Base-by-base conservation (phyloP, 1,140 invertebrate genomes). In the Pemphigus obesinymphae region DNA sequence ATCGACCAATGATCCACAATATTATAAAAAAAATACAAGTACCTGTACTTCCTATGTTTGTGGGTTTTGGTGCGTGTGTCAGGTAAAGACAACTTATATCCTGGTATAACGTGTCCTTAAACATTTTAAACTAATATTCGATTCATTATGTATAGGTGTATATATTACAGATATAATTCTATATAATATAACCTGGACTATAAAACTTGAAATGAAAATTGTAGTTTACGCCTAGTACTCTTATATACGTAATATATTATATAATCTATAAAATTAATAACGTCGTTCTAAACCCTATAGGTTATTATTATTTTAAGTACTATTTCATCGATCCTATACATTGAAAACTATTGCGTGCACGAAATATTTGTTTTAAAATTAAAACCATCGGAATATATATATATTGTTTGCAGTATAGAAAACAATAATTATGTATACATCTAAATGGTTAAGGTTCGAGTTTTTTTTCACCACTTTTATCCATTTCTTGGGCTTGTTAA, bases 351-450 rank as follows among this genome's bases (percentile, higher is more conserved):
- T 70, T 23, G 68, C 68, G 68, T 70, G 68, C 68, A 70, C 40
- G 66, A 70, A 70, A 70, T 70, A 70, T 70, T 70, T 70, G 68
- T 70, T 70, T 70, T 1, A 10, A 70, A 29, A 70, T 70, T 70
- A 70, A 45, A 8, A 29, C 40, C 68, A 17, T 26, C 23, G 1
- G 10, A 55, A 6, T 7, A 55, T 55, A 55, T 8, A 23, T 1
- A 8, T 10, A 55, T 8, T 55, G n/a, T 23, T 23, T 8, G 17
- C 50, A 23, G n/a, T 55, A n/a, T 50, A 55, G 7, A 11, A 58
- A 58, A 58, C 13, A 58, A 11, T 58, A 26, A 58, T 58, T 58
- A 58, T 58, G 29, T 8, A 23, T 58, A 8, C 29, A 23, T 58
- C 3, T 26, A 58, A 58, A 26, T 29, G 7, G 23, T 58, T 55